Evolutionary conservation across 2,888 invertebrate species (phyloP), one percentile per base, ranked within the genome.

Genomic region (Eledone cirrhosa): DNA sequence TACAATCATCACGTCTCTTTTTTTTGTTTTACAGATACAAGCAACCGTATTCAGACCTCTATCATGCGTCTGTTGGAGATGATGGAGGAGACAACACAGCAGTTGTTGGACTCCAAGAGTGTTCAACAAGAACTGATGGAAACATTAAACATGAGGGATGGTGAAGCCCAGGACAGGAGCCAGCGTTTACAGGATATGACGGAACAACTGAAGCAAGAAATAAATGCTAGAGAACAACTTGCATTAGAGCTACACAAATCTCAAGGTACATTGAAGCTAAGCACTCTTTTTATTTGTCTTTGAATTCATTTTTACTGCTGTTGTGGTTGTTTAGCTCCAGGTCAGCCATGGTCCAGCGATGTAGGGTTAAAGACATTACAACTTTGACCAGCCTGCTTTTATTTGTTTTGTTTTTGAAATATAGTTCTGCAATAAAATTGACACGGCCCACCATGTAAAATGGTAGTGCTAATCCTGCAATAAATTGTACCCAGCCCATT

Each of bases 211-310:
- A 76, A 82, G 19, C 84, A 86, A 48, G 88, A 90, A 82, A 85
- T 85, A 19, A 84, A 87, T 24, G 85, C 89, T 16, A 89, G 89
- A 81, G 90, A 90, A 77, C 88, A 86, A 80, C 85, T 91, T 24
- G 89, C 88, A 3, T 81, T 88, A 75, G 90, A 90, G 80, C 84
- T 91, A 8, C 87, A 90, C 80, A 90, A 89, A 80, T 88, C 90
- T 22, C 89, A 90, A 85, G 90, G 91, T 90, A 83, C 77, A 81
- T 78, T 41, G 41, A 41, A 41, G 41, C 41, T 41, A 8, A 8
- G 2, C 11, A 41, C 11, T 41, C 41, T 41, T 41, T 41, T 41
- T 41, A 22, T 59, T 7, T 24, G 27, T 77, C 31, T 19, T n/a
- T 53, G 27, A 27, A n/a, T 33, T 29, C 22, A n/a, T 69, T 22